Evolutionary conservation across 2,113 vertebrate genomes (phyloP).

Genomic region (Corythoichthys intestinalis): DNA sequence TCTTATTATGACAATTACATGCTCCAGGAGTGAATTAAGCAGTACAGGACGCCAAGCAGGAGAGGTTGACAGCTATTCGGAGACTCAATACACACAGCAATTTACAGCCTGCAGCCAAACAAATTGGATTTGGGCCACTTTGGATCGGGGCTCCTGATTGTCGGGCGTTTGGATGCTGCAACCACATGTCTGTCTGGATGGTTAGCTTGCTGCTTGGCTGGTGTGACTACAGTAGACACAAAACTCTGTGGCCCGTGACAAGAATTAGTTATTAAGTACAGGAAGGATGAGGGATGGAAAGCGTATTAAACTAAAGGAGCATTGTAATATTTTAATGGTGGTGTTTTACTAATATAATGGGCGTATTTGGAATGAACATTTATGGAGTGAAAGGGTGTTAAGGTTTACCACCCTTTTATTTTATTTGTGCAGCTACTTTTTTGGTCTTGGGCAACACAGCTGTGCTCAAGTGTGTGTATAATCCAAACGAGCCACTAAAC

Average conservation of each 20-base stretch:
- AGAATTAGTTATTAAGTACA: slow-evolving; percentile 16
- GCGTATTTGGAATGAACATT: slow-evolving; percentile 29
- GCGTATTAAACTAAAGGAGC: slow-evolving; percentile 11
- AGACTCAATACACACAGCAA: slow-evolving; percentile 80
- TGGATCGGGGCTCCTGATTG: slow-evolving; percentile 74
- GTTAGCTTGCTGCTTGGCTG: slow-evolving; percentile 43
- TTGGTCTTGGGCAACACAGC: slow-evolving; percentile 54
- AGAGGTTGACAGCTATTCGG: slow-evolving; percentile 81
- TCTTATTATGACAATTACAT: slow-evolving; percentile 83
- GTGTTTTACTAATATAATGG: slow-evolving; percentile 16
- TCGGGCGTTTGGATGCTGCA: slow-evolving; percentile 66
- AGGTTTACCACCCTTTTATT: slow-evolving; percentile 36
- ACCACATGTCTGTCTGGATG: slow-evolving; percentile 47
- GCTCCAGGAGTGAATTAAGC: slow-evolving; percentile 78
- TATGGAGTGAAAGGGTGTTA: slow-evolving; percentile 29
- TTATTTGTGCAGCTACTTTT: slow-evolving; percentile 38
- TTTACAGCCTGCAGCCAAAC: slow-evolving; percentile 76
- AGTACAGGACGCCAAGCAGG: slow-evolving; percentile 74
- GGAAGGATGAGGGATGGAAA: slow-evolving; percentile 14
- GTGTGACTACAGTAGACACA: slow-evolving; percentile 42
- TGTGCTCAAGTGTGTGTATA: slow-evolving; percentile 65
- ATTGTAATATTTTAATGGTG: slow-evolving; percentile 16
- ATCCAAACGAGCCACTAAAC: slow-evolving; percentile 66
- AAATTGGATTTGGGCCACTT: slow-evolving; percentile 81
- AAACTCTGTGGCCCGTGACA: slow-evolving; percentile 16